Base-by-base conservation (phyloP, 2,888 invertebrate species). In the Barypeithes pellucidus region DNA sequence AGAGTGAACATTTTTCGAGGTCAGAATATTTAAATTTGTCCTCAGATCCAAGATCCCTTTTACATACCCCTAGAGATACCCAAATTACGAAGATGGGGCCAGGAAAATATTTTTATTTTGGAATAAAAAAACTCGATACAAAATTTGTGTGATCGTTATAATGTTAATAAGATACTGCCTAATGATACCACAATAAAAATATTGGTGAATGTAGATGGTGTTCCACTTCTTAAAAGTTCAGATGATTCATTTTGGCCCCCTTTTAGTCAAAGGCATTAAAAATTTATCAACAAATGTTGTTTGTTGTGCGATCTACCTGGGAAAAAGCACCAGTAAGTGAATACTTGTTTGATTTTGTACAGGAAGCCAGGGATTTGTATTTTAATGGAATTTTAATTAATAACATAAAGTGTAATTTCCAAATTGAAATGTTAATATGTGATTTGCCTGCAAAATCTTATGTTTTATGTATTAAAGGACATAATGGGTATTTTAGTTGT, bases 361-460 rank as follows among this genome's bases (percentile, higher is more conserved):
- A 45, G 14, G 62, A 62, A 12, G 24, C 45, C 20, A 45, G n/a
- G 7, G 43, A 36, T 7, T 20, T 62, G 14, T 18, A 5, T 20
- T 11, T 22, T 5, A 62, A 62, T 24, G 45, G 45, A 43, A 62
- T 62, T 45, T 20, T 11, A 11, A 45, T 62, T 18, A 12, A 22
- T 7, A 8, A 9, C 18, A 0, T 20, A 20, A 45, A 43, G 18
- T 45, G n/a, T 45, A 20, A 62, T 11, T 62, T 62, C 29, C 12
- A 22, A 45, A 22, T 62, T 45, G 11, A 12, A n/a, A 22, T 22
- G 20, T 29, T 75, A 20, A 65, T 75, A 24, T 68, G 68, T 47
- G 75, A 75, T 61, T 18, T 33, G 12, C 72, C 72, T 43, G 75
- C 75, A 47, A 77, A 75, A 50, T 50, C 68, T 24, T 72, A 45